These are phyloP conservation scores for Lacerta agilis DNA, from an alignment of 2,797 vertebrate genomes.

Conservation along the genomic window DNA sequence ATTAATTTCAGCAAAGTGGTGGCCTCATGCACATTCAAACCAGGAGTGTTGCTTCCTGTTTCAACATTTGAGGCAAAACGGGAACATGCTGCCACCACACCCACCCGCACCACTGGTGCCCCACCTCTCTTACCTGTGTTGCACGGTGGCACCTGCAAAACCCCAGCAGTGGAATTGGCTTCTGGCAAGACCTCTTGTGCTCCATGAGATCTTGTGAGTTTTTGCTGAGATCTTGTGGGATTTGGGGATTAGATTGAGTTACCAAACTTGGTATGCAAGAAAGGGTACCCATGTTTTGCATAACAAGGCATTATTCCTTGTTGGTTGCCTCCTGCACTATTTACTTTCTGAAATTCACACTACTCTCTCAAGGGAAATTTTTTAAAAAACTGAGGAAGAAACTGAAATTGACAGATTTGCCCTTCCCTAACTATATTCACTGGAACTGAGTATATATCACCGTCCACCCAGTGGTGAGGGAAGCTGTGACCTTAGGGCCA, in stretches of 20 bases:
- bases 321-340: not conserved
- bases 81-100: too few relatives aligned
- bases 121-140: too few relatives aligned
- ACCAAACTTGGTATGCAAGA: not conserved
- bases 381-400: not conserved
- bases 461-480: not conserved
- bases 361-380: not conserved
- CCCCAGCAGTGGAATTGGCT: not conserved
- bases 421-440: not conserved
- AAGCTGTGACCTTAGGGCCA: not conserved
- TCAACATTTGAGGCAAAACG: too few relatives aligned
- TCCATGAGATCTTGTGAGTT: too few relatives aligned
- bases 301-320: not conserved
- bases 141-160: too few relatives aligned
- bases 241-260: not conserved
- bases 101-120: too few relatives aligned
- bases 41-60: too few relatives aligned
- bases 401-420: not conserved
- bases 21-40: too few relatives aligned
- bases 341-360: not conserved
- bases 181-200: not conserved
- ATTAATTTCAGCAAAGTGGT: too few relatives aligned
- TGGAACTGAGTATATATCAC: not conserved
- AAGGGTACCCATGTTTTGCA: not conserved
- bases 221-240: too few relatives aligned